Conservation (phyloP, 2,797 vertebrate species). For the Pipistrellus kuhlii region DNA sequence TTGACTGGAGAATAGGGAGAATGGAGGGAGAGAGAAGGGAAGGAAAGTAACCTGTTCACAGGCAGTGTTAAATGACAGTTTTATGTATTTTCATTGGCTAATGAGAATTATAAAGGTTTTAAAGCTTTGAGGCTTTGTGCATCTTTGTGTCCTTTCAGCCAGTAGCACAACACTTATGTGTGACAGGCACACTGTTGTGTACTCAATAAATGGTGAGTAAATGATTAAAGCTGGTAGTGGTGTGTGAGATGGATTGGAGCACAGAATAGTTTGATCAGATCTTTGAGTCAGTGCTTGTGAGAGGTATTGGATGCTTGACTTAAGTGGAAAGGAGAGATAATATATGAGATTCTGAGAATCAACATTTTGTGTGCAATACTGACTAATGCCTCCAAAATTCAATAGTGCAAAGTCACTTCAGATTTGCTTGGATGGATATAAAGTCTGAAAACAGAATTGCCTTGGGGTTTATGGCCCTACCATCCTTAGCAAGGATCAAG, state of each 20-base stretch:
- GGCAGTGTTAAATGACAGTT: background rate
- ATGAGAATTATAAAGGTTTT: background rate
- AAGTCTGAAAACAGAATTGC: slow-evolving; percentile 59
- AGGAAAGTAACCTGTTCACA: background rate
- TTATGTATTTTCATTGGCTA: slow-evolving; percentile 6
- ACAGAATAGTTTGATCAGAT: background rate
- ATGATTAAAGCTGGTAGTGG: background rate
- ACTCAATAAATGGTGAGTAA: background rate
- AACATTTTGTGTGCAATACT: background rate
- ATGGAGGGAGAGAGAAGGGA: background rate
- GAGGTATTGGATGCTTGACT: background rate
- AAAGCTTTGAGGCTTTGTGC: background rate
- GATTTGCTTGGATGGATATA: slow-evolving; percentile 29
- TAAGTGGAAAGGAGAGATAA: background rate
- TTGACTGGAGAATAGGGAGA: background rate
- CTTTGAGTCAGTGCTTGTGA: background rate
- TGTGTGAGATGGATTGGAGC: background rate
- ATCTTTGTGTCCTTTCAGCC: background rate
- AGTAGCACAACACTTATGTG: background rate
- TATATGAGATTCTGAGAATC: background rate
- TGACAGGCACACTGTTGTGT: background rate
- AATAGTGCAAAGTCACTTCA: background rate
- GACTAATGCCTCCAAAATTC: background rate
- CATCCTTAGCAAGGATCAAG: slow-evolving; percentile 70
- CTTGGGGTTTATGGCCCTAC: slow-evolving; percentile 1